Conservation (phyloP, 2,888 invertebrate genomes). For the Epinotia ramella region DNA sequence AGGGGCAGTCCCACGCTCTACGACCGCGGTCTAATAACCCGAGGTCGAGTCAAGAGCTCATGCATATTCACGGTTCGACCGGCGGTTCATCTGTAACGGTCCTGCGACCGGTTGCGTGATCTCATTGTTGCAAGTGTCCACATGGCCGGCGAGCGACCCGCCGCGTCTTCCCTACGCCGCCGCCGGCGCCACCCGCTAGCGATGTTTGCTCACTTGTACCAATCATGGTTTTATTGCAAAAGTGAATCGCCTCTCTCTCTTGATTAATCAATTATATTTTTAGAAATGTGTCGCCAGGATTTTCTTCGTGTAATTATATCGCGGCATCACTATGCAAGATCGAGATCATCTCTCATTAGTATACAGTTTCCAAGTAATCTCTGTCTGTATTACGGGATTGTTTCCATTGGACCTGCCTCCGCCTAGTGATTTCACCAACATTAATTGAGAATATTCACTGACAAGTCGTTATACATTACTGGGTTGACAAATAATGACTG, state of each 20-base stretch:
- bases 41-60: conserved; percentile 82
- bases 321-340: neutral
- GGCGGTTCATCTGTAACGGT: conserved; percentile 83
- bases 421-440: too few species aligned
- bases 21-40: conserved; percentile 77
- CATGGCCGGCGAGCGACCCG: conserved; percentile 57
- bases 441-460: too few species aligned
- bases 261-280: conserved; percentile 25
- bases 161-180: conserved; percentile 48
- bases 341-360: neutral
- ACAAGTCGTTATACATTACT: too few species aligned
- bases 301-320: neutral
- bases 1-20: conserved; percentile 74
- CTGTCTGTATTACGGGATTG: too few species aligned
- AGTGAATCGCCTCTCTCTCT: conserved; percentile 7
- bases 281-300: conserved; percentile 15
- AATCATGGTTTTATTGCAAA: conserved; percentile 33
- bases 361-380: neutral
- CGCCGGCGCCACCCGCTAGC: conserved; percentile 49
- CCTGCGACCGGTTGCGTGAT: conserved; percentile 78
- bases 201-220: conserved; percentile 48
- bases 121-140: conserved; percentile 77
- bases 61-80: conserved; percentile 79
- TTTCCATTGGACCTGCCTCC: too few species aligned
- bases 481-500: too few species aligned